Base-by-base conservation (phyloP, 2,113 vertebrate species). In the Apodemus speciosus region DNA sequence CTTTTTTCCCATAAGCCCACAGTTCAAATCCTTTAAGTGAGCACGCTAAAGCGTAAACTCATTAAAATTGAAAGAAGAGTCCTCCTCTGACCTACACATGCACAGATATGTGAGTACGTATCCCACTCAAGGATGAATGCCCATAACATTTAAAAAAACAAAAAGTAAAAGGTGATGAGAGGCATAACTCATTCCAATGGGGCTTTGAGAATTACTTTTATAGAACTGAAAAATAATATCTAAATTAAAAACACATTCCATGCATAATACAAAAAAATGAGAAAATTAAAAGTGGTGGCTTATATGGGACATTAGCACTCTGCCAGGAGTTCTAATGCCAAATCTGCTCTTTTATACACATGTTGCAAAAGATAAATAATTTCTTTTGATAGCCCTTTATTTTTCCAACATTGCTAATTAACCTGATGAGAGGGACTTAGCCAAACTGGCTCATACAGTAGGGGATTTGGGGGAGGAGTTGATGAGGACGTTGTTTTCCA, bases 211-310 rank as follows among this genome's bases (percentile, higher is more conserved):
- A 40, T 81, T 80, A 60, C 88, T 68, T 89, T 94, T 81, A 73
- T 68, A 15, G 32, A 75, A 79, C 0, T 80, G 13, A 92, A 92
- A 66, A 32, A 71, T 73, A 89, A 66, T 60, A 87, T 32, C 46
- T 75, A 85, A 79, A 43, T 96, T 93, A 85, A 96, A 96, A 96
- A 89, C 30, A 91, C 27, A 76, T 58, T 69, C 64, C 92, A 38
- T 71, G 38, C 43, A 75, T 72, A 66, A 85, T n/a, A 38, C 16
- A 73, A 88, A 85, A 93, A 51, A 93, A 60, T 51, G 69, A 46
- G 62, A 51, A 68, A 83, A 90, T 32, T 72, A 85, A 83, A 76
- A 76, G 51, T 32, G 2, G 20, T 6, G 21, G 49, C 18, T 7
- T n/a, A 20, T 16, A 40, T 21, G 90, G 27, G 87, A 51, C 10